phyloP scores from a whole-genome alignment of 2,888 invertebrate genomes.

The Digitonthophagus gazella region DNA sequence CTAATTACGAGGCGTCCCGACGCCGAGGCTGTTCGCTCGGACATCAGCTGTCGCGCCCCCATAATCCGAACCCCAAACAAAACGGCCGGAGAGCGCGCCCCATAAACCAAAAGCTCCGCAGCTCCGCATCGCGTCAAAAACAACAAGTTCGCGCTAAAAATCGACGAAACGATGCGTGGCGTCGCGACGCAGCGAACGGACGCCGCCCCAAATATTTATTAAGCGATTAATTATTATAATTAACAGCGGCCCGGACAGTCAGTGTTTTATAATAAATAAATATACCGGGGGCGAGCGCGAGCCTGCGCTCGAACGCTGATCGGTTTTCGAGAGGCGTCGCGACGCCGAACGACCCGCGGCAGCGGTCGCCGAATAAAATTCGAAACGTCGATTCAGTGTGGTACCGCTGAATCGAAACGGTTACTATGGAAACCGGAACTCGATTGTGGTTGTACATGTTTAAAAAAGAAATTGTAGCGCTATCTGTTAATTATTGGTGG shows the following conservation, averaged over 20 bases:
- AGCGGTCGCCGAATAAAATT: too few species aligned
- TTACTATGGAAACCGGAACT: too few species aligned
- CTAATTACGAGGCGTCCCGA: neutral
- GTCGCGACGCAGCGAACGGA: neutral
- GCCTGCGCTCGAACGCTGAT: neutral
- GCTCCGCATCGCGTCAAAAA: neutral
- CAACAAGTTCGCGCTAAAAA: neutral
- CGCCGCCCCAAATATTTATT: neutral
- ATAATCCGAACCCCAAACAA: neutral
- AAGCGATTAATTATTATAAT: neutral
- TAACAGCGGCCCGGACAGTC: neutral
- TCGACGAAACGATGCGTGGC: neutral
- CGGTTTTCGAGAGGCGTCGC: too few species aligned
- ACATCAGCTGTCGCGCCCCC: neutral
- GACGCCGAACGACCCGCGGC: too few species aligned
- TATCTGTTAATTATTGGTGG: too few species aligned
- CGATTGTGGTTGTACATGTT: too few species aligned
- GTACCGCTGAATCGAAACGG: too few species aligned
- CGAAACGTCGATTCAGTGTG: too few species aligned
- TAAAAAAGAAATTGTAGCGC: too few species aligned
- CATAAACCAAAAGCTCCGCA: neutral
- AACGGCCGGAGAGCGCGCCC: neutral
- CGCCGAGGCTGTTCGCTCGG: neutral
- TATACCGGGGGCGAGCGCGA: neutral
- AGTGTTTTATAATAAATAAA: neutral